These are phyloP conservation scores for Scaptomyza pallida DNA, from an alignment of 1,140 invertebrate species.

Conservation along the genomic window DNA sequence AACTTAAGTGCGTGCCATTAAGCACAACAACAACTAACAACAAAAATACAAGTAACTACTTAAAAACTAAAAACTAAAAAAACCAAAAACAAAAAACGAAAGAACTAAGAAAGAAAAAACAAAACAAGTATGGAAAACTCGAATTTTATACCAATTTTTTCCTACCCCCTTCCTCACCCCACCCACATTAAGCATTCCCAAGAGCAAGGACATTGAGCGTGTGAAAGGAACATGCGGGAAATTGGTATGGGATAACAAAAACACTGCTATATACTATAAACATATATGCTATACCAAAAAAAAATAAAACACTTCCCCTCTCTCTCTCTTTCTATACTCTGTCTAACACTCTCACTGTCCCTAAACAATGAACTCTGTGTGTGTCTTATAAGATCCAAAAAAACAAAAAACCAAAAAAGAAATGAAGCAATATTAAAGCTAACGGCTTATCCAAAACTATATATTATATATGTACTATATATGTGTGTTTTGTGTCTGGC, in stretches of 20 bases:
- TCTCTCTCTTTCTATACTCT: no score
- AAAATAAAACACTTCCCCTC: background rate
- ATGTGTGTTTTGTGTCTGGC: constrained; percentile 33
- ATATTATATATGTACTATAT: background rate
- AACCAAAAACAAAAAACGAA: background rate
- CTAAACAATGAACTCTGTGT: background rate
- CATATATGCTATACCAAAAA: background rate
- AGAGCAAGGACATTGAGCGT: constrained; percentile 15
- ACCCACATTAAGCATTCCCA: background rate
- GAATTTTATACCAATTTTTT: constrained; percentile 36
- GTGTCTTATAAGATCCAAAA: constrained; percentile 4
- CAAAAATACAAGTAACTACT: constrained; percentile 12
- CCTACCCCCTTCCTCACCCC: no score
- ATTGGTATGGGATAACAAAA: constrained; percentile 14
- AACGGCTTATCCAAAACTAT: constrained; percentile 2
- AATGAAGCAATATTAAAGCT: constrained; percentile 13
- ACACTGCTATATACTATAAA: background rate
- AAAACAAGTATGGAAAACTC: constrained; percentile 22
- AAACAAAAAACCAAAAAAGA: background rate
- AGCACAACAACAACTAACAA: constrained; percentile 34
- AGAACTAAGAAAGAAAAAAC: background rate
- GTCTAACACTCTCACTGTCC: background rate
- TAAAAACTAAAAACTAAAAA: constrained; percentile 9
- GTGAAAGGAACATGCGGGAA: constrained; percentile 35
- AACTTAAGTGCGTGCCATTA: constrained; percentile 40